Evolutionary conservation across 2,797 vertebrate genomes (phyloP).

Genomic region (Perdix hodgsoniae): DNA sequence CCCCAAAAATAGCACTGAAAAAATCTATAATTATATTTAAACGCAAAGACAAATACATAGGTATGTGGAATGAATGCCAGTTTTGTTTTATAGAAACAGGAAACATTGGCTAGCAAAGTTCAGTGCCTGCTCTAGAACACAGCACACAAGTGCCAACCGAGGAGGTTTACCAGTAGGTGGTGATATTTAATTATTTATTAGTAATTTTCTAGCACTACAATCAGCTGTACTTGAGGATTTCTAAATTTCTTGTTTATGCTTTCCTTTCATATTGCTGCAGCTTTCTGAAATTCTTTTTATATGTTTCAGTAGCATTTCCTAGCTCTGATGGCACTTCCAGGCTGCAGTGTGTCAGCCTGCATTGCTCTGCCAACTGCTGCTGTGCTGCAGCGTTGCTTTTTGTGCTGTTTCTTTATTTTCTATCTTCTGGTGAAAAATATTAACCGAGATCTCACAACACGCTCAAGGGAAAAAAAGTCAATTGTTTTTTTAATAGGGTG

Average conservation of each 20-base stretch:
- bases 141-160: background rate
- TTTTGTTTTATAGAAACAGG: background rate
- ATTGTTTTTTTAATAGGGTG: background rate
- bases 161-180: slow-evolving; percentile 57
- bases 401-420: background rate
- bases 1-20: background rate
- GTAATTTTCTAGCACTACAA: background rate
- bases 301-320: background rate
- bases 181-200: slow-evolving; percentile 26
- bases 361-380: background rate
- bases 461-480: background rate
- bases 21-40: background rate
- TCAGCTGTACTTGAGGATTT: background rate
- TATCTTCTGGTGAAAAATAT: background rate
- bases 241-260: background rate
- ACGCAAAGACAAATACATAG: background rate
- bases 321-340: background rate
- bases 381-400: background rate
- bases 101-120: background rate
- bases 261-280: background rate
- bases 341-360: background rate
- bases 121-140: background rate
- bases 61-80: fast-evolving
- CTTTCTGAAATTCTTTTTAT: background rate
- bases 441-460: background rate